Evolutionary conservation across 2,113 vertebrate genomes (phyloP).

Genomic region (Pardalotus punctatus): DNA sequence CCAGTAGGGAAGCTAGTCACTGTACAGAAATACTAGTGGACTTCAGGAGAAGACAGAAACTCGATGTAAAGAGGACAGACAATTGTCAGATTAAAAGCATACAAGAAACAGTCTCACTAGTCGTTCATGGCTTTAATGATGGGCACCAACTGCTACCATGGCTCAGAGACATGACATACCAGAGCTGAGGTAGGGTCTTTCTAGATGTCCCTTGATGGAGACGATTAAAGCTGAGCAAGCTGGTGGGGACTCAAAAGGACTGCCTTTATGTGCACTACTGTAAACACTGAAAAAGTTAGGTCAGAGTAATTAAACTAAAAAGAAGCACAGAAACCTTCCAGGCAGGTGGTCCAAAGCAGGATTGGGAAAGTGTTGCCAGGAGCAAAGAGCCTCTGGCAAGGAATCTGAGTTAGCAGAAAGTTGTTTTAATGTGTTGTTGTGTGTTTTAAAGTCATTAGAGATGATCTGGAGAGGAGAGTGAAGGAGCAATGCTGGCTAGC

Average conservation of each 20-base stretch:
- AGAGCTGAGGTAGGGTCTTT: not conserved
- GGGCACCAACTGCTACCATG: not conserved
- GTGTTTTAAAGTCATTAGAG: not conserved
- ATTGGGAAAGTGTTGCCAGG: not conserved
- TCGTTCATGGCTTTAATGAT: not conserved
- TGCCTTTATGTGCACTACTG: not conserved
- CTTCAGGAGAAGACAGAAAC: not conserved
- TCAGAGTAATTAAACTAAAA: not conserved
- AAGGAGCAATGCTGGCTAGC: not conserved
- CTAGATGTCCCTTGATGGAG: not conserved
- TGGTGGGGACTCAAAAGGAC: not conserved
- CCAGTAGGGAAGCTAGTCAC: not conserved
- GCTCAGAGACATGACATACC: not conserved
- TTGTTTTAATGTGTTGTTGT: not conserved
- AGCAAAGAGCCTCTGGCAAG: not conserved
- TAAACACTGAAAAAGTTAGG: not conserved
- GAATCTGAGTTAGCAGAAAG: not conserved
- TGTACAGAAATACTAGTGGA: not conserved
- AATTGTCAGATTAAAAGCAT: not conserved
- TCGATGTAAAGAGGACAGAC: accelerated
- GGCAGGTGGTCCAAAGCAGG: not conserved
- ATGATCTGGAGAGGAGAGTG: not conserved
- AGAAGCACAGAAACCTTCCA: not conserved
- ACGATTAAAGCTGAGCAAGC: not conserved
- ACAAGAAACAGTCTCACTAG: not conserved